Conservation (phyloP, 2,888 invertebrate species). For the Xestoiulus laeticollis region DNA sequence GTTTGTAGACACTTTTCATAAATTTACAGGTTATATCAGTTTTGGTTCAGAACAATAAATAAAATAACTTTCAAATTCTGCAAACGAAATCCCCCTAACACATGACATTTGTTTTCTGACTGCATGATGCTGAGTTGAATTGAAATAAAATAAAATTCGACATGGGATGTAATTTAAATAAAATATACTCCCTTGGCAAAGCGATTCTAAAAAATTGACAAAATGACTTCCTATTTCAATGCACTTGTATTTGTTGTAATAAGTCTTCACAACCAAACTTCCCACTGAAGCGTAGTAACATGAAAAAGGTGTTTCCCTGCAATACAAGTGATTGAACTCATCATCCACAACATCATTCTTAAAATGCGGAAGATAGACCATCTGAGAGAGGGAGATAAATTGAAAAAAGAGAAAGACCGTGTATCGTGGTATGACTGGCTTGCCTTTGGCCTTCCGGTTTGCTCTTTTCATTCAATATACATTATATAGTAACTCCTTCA, state of each 20-base stretch:
- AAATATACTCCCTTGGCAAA: too few relatives aligned
- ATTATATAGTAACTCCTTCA: slow-evolving; percentile 14
- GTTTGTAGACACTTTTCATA: too few relatives aligned
- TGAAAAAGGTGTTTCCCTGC: neutral
- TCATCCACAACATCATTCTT: neutral
- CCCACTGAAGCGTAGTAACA: too few relatives aligned
- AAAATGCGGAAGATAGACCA: slow-evolving; percentile 17
- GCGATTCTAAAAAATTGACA: neutral
- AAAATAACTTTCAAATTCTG: too few relatives aligned
- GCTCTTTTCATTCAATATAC: slow-evolving; percentile 37
- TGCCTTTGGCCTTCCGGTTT: slow-evolving; percentile 36
- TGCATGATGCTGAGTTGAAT: too few relatives aligned
- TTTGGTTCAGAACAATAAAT: too few relatives aligned
- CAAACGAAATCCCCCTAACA: too few relatives aligned
- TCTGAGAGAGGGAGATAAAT: neutral
- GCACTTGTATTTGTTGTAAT: neutral
- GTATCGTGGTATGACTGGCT: slow-evolving; percentile 13
- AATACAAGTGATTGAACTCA: slow-evolving; percentile 39
- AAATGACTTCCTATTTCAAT: neutral
- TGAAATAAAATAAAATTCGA: too few relatives aligned
- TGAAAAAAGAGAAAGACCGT: neutral
- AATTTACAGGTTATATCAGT: too few relatives aligned
- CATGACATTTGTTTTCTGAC: too few relatives aligned
- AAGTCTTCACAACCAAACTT: neutral
- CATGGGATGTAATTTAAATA: too few relatives aligned